These are phyloP conservation scores for Pseudorectes ferrugineus DNA, from an alignment of 2,113 vertebrate species.

Conservation along the genomic window DNA sequence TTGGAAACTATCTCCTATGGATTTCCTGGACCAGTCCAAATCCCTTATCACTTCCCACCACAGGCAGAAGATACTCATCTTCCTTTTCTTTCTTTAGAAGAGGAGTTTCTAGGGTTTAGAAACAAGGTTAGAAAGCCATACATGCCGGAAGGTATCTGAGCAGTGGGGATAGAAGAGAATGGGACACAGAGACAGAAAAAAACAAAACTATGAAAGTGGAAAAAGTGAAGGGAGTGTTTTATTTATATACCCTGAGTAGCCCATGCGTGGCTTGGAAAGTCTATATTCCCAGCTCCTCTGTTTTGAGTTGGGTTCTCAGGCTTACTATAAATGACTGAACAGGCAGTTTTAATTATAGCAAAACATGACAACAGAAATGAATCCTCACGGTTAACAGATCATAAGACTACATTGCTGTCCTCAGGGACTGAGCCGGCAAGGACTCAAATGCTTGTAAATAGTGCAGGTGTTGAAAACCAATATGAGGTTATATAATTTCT, in stretches of 20 bases:
- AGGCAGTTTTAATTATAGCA: constrained; percentile 60
- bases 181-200: not conserved
- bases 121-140: not conserved
- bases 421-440: not conserved
- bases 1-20: not conserved
- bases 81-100: not conserved
- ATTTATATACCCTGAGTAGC: not conserved
- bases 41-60: not conserved
- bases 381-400: constrained; percentile 35
- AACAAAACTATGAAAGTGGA: not conserved
- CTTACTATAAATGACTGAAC: constrained; percentile 55
- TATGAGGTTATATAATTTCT: constrained; percentile 55
- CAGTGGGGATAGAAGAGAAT: not conserved
- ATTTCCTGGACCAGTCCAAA: not conserved
- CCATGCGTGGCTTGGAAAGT: not conserved
- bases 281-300: not conserved
- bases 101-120: not conserved
- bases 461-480: constrained; percentile 56
- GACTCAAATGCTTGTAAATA: constrained; percentile 36
- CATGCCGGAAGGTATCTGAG: not conserved
- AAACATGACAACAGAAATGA: constrained; percentile 53
- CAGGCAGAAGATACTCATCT: not conserved
- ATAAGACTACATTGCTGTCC: constrained; percentile 19
- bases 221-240: constrained; percentile 3
- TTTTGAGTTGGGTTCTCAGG: constrained; percentile 4